A percentile compares a stretch with the other conserved stretches of the same genome.
Conservation (phyloP, 2,797 vertebrate genomes). For the Nannoperca australis region DNA sequence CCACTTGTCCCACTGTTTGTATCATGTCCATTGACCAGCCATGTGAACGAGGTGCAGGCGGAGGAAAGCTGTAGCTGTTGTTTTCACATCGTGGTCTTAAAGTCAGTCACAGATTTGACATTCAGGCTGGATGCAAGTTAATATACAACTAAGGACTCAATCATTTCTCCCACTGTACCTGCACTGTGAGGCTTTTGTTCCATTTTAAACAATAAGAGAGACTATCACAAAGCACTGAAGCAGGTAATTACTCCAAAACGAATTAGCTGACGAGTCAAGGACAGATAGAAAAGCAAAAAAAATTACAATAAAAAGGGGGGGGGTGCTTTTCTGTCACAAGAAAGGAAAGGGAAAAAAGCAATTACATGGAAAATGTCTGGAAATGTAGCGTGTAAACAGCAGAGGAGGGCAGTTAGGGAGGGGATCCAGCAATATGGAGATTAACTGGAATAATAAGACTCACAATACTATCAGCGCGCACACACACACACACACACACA, state of each 20-base stretch:
- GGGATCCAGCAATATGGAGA: conserved; percentile 64
- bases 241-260: conserved; percentile 83
- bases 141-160: conserved; percentile 34
- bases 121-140: not conserved
- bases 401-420: conserved; percentile 40
- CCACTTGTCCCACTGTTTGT: too few species aligned
- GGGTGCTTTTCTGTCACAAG: conserved; percentile 21
- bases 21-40: not conserved
- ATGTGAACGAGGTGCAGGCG: not conserved
- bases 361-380: conserved; percentile 72
- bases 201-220: conserved; percentile 56
- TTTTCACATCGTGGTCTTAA: conserved; percentile 19
- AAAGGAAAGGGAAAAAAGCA: conserved; percentile 56
- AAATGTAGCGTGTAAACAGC: conserved; percentile 70
- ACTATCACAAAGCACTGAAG: conserved; percentile 76
- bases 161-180: conserved; percentile 36
- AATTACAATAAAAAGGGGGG: not conserved
- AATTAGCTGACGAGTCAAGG: conserved; percentile 84
- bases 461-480: conserved; percentile 14
- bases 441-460: conserved; percentile 71
- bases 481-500: not conserved
- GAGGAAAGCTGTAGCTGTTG: conserved; percentile 8
- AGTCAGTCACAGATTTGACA: not conserved
- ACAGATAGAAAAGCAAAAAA: conserved; percentile 63
- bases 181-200: conserved; percentile 31